Base-by-base conservation (phyloP, 2,797 vertebrate genomes). In the Pogoniulus pusillus region DNA sequence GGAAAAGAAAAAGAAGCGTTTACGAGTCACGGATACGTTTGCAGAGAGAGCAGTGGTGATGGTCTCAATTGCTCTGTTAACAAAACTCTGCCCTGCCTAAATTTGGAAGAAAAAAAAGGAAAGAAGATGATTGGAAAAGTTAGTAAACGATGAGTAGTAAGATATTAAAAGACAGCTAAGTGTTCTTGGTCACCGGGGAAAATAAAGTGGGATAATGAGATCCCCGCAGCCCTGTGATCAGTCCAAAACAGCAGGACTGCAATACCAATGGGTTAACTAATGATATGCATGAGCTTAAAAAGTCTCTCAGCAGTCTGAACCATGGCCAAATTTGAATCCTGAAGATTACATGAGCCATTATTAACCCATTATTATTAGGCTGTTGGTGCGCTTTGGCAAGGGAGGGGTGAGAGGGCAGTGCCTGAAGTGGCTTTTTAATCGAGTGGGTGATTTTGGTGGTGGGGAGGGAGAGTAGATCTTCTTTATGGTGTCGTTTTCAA, bases 401-500 rank as follows among this genome's bases (percentile, higher is more conserved):
- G 4, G 17, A 41, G 58, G 68, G 91, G 80, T 73, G 14, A 65
- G 88, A 80, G 71, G 34, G 90, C 96, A 89, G 84, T 43, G 24
- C 60, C 78, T 81, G 93, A 94, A 96, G 66, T 91, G 85, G 66
- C 82, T 90, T 86, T 95, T 95, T 94, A 95, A 92, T 82, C 94
- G 94, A 93, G 53, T 58, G 39, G 27, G 41, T 82, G 16, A 63
- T 69, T 81, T 83, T 58, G 16, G 37, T 16, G 51, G 29, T 66
- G 82, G 32, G 68, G 87, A 34, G 75, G 69, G 53, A 79, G 90
- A 91, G 63, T 70, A 60, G 93, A 62, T 93, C 94, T 96, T 96
- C 96, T 97, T 97, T 97, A 96, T 91, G 85, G 94, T 96, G 96
- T 96, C 96, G 94, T 96, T 97, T 95, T 91, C 96, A 97, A 97